A percentile compares a stretch with the other conserved stretches of the same genome.
Evolutionary conservation across 2,888 invertebrate genomes (phyloP).

Genomic region (Boloria selene): DNA sequence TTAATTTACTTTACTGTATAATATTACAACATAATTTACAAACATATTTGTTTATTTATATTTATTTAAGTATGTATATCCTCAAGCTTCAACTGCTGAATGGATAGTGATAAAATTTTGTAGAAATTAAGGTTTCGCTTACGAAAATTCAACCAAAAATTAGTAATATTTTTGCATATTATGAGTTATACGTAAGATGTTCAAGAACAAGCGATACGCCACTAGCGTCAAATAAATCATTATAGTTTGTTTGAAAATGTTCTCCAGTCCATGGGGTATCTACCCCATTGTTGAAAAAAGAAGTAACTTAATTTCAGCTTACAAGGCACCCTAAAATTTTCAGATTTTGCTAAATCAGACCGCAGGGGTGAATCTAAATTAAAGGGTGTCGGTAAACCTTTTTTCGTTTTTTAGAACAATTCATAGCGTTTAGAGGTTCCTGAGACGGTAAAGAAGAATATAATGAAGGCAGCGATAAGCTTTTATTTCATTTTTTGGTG

Average conservation of each 20-base stretch:
- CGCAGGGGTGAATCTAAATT: conserved; percentile 36
- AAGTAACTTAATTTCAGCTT: conserved; percentile 32
- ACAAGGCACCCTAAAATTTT: conserved; percentile 28
- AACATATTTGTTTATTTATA: too few species aligned
- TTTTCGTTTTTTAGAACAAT: conserved; percentile 6
- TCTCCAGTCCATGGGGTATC: background rate
- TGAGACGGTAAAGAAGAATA: background rate
- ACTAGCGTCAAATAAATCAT: too few species aligned
- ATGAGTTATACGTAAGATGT: too few species aligned
- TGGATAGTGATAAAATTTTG: too few species aligned
- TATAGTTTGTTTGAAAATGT: too few species aligned
- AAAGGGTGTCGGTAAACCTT: conserved; percentile 24
- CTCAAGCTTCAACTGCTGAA: background rate
- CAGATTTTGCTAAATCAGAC: conserved; percentile 32
- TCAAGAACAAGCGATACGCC: too few species aligned
- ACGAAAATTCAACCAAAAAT: too few species aligned
- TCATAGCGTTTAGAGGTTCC: conserved; percentile 1
- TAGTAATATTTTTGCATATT: too few species aligned
- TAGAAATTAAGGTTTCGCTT: too few species aligned
- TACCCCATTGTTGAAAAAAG: conserved; percentile 16
- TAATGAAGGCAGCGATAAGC: conserved; percentile 22
- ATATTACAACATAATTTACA: background rate
- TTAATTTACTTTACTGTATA: conserved; percentile 4
- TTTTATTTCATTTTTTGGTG: conserved; percentile 4
- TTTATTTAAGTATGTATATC: too few species aligned